Evolutionary conservation across 2,797 vertebrate species (phyloP).

Genomic region (Smutsia temminckii): DNA sequence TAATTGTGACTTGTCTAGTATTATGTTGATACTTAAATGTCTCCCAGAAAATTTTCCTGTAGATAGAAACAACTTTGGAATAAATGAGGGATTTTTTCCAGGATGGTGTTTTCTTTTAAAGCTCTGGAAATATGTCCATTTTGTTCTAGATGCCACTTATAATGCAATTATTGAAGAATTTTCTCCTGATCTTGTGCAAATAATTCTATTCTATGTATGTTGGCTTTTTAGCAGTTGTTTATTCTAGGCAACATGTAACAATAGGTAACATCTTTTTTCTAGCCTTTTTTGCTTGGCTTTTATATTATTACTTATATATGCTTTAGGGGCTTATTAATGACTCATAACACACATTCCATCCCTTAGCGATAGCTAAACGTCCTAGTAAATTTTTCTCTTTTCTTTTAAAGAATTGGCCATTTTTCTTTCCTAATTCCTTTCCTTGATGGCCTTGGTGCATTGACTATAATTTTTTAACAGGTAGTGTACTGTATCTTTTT

Average conservation of each 20-base stretch:
- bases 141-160: constrained; percentile 17
- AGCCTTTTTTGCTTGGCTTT: constrained; percentile 28
- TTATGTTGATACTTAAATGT: constrained; percentile 47
- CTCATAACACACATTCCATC: constrained; percentile 19
- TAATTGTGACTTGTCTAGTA: constrained; percentile 32
- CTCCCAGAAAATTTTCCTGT: constrained; percentile 66
- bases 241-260: not conserved
- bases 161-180: constrained; percentile 8
- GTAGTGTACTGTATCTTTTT: not conserved
- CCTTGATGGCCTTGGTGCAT: constrained; percentile 41
- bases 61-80: constrained; percentile 65
- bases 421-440: constrained; percentile 36
- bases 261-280: constrained; percentile 49
- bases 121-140: constrained; percentile 1
- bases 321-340: constrained; percentile 52
- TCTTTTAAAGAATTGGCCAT: constrained; percentile 33
- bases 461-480: constrained; percentile 55
- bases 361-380: constrained; percentile 26
- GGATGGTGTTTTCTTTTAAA: constrained; percentile 54
- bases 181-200: constrained; percentile 20
- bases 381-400: constrained; percentile 49
- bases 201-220: not conserved
- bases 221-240: constrained; percentile 29
- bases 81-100: constrained; percentile 63
- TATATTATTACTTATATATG: constrained; percentile 25